A percentile compares a stretch with the other conserved stretches of the same genome.
phyloP scores from a whole-genome alignment of 2,888 invertebrate species.

The Hecatera dysodea region DNA sequence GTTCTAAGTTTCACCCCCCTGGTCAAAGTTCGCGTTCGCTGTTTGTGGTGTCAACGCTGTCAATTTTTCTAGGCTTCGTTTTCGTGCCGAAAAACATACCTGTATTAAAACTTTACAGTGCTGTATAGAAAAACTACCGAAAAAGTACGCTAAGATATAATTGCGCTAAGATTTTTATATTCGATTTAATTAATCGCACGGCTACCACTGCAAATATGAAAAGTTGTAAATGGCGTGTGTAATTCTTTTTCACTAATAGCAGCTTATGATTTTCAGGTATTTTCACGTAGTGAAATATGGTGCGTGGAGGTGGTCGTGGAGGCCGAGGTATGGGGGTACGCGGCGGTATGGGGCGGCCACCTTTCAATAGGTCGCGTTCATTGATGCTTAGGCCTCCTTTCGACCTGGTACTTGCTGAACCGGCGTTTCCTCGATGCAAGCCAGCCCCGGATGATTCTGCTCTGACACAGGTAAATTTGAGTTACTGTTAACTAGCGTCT shows the following conservation, averaged over 20 bases:
- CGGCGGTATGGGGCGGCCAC: slow-evolving; percentile 91
- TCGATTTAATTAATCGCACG: no score
- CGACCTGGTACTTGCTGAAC: slow-evolving; percentile 96
- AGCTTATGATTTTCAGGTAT: background rate
- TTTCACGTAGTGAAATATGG: slow-evolving; percentile 87
- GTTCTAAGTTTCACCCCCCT: no score
- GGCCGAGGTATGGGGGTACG: slow-evolving; percentile 92
- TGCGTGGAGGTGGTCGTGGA: slow-evolving; percentile 93
- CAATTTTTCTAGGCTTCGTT: no score
- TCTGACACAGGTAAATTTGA: slow-evolving; percentile 93
- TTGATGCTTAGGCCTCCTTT: slow-evolving; percentile 94
- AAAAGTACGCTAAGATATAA: no score
- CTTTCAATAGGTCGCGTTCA: slow-evolving; percentile 84
- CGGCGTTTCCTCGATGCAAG: slow-evolving; percentile 95
- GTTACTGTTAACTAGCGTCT: background rate
- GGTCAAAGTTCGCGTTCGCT: no score
- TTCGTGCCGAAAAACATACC: no score
- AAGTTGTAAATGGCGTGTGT: background rate
- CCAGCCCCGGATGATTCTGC: slow-evolving; percentile 95
- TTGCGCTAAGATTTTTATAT: no score
- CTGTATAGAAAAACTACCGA: no score
- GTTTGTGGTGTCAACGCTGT: no score
- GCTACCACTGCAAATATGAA: background rate
- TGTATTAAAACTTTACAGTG: no score
- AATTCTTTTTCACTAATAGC: background rate